These are phyloP conservation scores for Tragelaphus oryx DNA, from an alignment of 2,797 vertebrate species.

Conservation along the genomic window DNA sequence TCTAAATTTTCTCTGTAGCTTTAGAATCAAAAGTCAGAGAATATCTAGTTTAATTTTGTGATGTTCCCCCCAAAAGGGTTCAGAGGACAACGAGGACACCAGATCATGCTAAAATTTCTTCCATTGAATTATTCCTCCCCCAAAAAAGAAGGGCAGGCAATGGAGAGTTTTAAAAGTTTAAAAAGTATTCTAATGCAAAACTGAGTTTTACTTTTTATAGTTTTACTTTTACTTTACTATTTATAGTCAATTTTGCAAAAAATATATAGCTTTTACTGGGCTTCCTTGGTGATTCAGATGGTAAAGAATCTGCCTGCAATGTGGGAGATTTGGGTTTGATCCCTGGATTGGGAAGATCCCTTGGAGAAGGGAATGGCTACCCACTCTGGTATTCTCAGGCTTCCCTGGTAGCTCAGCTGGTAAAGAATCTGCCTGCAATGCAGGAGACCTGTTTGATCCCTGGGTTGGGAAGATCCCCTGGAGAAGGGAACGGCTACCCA, in stretches of 20 bases:
- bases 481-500: neutral
- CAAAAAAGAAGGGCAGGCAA: neutral
- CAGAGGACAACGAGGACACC: neutral
- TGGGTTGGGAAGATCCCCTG: no score
- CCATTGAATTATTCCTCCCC: neutral
- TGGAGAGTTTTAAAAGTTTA: neutral
- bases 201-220: conserved; percentile 24
- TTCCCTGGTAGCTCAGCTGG: no score
- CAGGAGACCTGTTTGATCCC: no score
- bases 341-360: neutral
- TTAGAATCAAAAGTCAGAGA: conserved; percentile 24
- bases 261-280: neutral
- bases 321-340: neutral
- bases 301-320: neutral
- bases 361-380: neutral
- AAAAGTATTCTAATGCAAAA: conserved; percentile 2
- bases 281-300: neutral
- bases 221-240: neutral
- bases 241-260: neutral
- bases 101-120: neutral
- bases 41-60: neutral
- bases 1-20: neutral
- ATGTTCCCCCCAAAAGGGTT: neutral
- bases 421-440: no score
- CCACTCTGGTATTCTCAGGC: no score